Evolutionary conservation across 2,797 vertebrate genomes (phyloP).

Genomic region (Artibeus jamaicensis): DNA sequence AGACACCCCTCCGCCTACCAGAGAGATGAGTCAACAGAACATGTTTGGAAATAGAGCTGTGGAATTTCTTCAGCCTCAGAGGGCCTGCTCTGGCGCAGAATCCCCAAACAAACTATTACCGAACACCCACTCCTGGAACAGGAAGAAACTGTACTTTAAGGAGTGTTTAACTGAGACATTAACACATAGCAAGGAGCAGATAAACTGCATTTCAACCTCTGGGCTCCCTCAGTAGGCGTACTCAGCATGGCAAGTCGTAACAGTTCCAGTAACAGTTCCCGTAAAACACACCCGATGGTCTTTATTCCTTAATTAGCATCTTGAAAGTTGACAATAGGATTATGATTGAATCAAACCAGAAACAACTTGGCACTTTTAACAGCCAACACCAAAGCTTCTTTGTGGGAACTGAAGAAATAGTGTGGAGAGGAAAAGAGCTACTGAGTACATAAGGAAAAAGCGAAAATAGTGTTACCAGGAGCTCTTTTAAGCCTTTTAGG

Average conservation of each 20-base stretch:
- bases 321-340: constrained; percentile 38
- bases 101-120: not conserved
- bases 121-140: not conserved
- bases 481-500: not conserved
- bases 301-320: constrained; percentile 45
- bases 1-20: not conserved
- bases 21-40: not conserved
- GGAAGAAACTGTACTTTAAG: not conserved
- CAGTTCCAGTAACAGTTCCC: not conserved
- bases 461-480: not conserved
- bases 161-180: constrained; percentile 10
- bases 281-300: not conserved
- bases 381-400: not conserved
- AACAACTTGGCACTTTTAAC: constrained; percentile 23
- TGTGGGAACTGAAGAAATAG: not conserved
- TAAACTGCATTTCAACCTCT: not conserved
- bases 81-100: not conserved
- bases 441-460: not conserved
- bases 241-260: not conserved
- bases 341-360: not conserved
- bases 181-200: not conserved
- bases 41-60: not conserved
- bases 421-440: not conserved
- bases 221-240: not conserved
- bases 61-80: not conserved